phyloP scores from a whole-genome alignment of 1,140 invertebrate species.

The Meloidogyne floridensis region DNA sequence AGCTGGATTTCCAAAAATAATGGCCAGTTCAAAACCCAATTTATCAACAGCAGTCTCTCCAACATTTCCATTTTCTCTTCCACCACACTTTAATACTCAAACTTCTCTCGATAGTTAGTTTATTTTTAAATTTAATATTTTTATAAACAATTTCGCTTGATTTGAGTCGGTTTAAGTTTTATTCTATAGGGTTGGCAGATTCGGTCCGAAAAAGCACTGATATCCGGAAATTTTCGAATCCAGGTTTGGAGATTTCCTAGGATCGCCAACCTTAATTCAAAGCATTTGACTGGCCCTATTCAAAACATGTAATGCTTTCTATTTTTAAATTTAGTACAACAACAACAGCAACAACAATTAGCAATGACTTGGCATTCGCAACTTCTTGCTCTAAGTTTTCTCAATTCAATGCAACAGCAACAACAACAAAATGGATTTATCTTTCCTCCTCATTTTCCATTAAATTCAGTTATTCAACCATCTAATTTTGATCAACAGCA shows the following conservation, averaged over 20 bases:
- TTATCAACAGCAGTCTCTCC: no score
- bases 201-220: no score
- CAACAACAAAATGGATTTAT: conserved; percentile 1
- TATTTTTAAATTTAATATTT: neutral
- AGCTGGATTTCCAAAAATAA: no score
- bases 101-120: no score
- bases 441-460: neutral
- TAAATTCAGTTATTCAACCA: neutral
- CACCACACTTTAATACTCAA: no score
- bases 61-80: no score
- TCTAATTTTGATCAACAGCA: conserved; percentile 1
- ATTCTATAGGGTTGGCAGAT: no score
- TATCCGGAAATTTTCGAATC: no score
- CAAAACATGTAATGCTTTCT: neutral
- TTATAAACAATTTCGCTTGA: neutral
- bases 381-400: neutral
- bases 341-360: conserved; percentile 13
- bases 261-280: no score
- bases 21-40: no score
- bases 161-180: no score
- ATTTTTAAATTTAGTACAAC: neutral
- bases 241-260: no score
- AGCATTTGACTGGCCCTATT: neutral
- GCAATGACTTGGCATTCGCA: neutral
- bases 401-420: neutral